Evolutionary conservation across 2,113 vertebrate genomes (phyloP).

Genomic region (Oenanthe oenanthe): DNA sequence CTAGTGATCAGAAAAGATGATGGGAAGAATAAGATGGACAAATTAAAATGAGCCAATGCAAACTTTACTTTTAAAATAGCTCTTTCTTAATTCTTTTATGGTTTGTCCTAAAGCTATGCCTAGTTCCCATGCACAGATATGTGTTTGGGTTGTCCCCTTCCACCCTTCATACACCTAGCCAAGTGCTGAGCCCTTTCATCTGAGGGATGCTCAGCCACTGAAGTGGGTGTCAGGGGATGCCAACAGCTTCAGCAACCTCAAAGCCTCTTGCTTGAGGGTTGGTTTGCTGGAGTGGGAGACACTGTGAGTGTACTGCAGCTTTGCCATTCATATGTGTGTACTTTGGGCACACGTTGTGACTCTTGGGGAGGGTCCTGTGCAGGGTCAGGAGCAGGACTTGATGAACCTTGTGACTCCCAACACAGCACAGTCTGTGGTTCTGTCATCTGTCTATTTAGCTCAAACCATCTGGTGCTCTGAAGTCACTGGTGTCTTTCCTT

Average conservation of each 20-base stretch:
- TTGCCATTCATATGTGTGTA: neutral
- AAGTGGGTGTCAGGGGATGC: accelerated
- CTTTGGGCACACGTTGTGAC: neutral
- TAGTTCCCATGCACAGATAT: neutral
- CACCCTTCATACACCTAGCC: neutral
- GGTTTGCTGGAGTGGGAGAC: neutral
- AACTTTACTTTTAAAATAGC: slow-evolving; percentile 24
- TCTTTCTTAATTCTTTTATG: neutral
- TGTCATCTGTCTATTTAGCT: neutral
- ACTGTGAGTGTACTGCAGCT: neutral
- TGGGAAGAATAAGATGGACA: slow-evolving; percentile 10
- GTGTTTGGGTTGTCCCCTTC: neutral
- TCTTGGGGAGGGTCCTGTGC: neutral
- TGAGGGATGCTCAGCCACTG: neutral
- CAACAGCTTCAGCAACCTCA: neutral
- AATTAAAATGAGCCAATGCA: neutral
- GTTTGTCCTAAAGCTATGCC: neutral
- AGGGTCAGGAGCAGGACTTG: neutral
- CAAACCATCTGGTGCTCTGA: neutral
- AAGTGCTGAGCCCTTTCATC: neutral
- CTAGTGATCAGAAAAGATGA: slow-evolving; percentile 47
- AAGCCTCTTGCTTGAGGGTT: neutral
- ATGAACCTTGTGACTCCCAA: neutral
- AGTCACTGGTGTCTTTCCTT: neutral
- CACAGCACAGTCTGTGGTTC: neutral